Evolutionary conservation across 2,888 invertebrate species (phyloP).

Genomic region (Drosophila stalkeri): DNA sequence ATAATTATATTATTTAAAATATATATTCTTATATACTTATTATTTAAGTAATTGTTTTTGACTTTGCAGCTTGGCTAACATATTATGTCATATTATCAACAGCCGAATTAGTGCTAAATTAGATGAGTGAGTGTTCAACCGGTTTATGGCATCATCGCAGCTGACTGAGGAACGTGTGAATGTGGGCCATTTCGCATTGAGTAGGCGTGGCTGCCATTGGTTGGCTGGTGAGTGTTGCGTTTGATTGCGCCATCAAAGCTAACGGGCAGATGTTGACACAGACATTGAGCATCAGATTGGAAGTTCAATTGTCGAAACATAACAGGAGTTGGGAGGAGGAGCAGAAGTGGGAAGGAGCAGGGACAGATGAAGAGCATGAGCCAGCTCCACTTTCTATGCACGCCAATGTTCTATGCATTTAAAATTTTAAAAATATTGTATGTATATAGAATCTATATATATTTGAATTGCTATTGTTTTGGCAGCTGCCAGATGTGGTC

Average conservation of each 20-base stretch:
- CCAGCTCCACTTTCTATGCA: background rate
- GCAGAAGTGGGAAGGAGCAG: background rate
- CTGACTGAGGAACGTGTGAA: background rate
- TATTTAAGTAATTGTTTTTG: background rate
- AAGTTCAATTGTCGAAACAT: conserved; percentile 15
- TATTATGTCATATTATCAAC: conserved; percentile 26
- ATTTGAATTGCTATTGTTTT: conserved; percentile 18
- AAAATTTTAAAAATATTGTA: conserved; percentile 29
- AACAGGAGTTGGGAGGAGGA: conserved; percentile 12
- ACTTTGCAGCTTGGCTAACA: background rate
- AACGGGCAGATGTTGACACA: conserved; percentile 1
- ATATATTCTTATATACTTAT: background rate
- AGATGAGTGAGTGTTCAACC: conserved; percentile 18
- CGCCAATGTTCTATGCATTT: conserved; percentile 8
- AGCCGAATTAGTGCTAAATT: conserved; percentile 13
- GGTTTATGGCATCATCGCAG: conserved; percentile 50
- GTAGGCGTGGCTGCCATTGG: conserved; percentile 5
- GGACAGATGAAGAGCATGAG: background rate
- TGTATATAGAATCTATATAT: conserved; percentile 16
- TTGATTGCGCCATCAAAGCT: conserved; percentile 12
- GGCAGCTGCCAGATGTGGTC: conserved; percentile 56
- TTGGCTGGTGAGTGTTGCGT: conserved; percentile 33
- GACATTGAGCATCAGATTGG: conserved; percentile 1
- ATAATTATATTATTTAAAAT: background rate
- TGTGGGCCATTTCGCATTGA: conserved; percentile 2